Evolutionary conservation across 2,888 invertebrate species (phyloP).

Genomic region (Spisula solida): DNA sequence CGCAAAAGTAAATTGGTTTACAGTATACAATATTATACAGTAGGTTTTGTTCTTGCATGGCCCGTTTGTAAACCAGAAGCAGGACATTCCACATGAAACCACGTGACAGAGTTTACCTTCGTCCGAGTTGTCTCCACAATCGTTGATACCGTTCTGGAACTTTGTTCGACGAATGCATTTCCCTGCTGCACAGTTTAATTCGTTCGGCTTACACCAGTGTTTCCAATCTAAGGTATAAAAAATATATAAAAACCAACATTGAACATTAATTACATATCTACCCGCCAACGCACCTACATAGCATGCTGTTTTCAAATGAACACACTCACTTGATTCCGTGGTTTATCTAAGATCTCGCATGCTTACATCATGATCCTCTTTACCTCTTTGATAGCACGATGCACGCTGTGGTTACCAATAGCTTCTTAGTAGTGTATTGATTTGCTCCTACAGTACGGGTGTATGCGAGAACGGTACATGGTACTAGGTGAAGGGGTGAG

Average conservation of each 20-base stretch:
- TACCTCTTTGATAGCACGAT: neutral
- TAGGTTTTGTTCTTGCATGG: too few relatives aligned
- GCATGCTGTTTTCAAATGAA: neutral
- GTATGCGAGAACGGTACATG: too few relatives aligned
- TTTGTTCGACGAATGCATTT: conserved; percentile 69
- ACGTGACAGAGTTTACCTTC: conserved; percentile 73
- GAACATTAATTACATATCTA: neutral
- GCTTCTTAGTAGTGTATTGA: neutral
- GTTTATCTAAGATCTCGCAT: neutral
- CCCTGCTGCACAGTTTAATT: conserved; percentile 74
- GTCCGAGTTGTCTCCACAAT: conserved; percentile 82
- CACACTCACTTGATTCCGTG: neutral
- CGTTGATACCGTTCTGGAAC: conserved; percentile 79
- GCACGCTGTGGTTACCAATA: neutral
- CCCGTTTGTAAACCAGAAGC: too few relatives aligned
- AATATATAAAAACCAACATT: too few relatives aligned
- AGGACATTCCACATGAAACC: too few relatives aligned
- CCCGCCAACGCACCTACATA: neutral
- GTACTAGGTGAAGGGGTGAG: too few relatives aligned
- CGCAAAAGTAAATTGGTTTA: too few relatives aligned
- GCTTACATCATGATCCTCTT: neutral
- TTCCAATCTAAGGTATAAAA: neutral
- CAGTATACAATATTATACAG: too few relatives aligned
- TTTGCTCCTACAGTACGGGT: neutral
- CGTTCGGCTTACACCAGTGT: conserved; percentile 46